phyloP scores from a whole-genome alignment of 2,113 vertebrate species.

The Tetrax tetrax region DNA sequence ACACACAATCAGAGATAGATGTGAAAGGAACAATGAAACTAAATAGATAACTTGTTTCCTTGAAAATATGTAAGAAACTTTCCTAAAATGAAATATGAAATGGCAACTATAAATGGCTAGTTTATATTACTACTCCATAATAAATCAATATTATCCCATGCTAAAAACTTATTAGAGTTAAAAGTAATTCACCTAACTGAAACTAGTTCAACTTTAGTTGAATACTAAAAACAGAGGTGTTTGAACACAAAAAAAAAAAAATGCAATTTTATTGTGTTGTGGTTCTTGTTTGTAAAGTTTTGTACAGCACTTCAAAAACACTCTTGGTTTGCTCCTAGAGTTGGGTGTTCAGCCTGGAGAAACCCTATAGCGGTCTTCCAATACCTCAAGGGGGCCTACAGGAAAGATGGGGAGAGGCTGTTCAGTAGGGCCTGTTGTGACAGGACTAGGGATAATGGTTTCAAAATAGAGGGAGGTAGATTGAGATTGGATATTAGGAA shows the following conservation, averaged over 20 bases:
- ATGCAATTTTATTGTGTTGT: background rate
- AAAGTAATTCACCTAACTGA: too few species aligned
- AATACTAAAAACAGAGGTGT: background rate
- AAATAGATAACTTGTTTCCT: background rate
- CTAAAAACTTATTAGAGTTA: background rate
- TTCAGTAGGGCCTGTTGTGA: too few species aligned
- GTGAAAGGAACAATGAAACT: background rate
- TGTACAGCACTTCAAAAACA: background rate
- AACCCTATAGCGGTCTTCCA: too few species aligned
- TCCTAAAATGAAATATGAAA: background rate
- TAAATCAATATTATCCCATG: background rate
- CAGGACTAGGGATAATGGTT: too few species aligned
- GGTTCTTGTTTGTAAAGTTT: background rate
- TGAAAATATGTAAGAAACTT: background rate
- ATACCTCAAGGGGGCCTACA: too few species aligned
- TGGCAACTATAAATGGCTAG: background rate
- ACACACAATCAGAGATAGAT: background rate
- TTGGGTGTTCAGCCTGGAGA: too few species aligned
- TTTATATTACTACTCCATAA: background rate
- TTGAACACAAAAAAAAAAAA: background rate
- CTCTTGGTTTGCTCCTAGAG: background rate
- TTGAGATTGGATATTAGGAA: too few species aligned
- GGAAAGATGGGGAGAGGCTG: too few species aligned
- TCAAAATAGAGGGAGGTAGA: too few species aligned
- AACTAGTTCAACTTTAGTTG: too few species aligned